Evolutionary conservation across 2,888 invertebrate species (phyloP), one percentile per base, ranked within the genome.

Genomic region (Lasioglossum vierecki): DNA sequence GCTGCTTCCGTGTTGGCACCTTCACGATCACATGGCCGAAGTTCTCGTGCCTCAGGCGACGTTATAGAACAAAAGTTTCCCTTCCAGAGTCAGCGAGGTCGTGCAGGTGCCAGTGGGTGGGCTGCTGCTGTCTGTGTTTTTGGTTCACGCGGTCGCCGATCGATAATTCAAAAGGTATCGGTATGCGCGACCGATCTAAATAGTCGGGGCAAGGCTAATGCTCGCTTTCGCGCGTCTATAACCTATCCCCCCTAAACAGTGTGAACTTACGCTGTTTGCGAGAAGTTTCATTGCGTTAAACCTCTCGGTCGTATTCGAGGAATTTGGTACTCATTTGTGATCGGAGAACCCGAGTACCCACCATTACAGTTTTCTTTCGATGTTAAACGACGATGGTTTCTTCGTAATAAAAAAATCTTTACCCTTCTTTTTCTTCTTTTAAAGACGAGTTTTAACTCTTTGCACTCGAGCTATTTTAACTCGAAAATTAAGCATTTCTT

Each of bases 141-240:
- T 79, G 76, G 72, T 83, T 78, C 57, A 79, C 78, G 68, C 76
- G 46, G 71, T 35, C 41, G 57, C 26, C 72, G 79, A 85, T 88
- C 88, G 83, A 88, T 88, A 81, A 85, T 88, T 85, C 57, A 76
- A 83, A 80, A 72, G 46, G 63, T 76, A 88, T 88, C 81, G 79
- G 82, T 81, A 81, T 41, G 77, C 74, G 74, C 63, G 71, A 79
- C 76, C 76, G 81, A 79, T 77, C 41, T 66, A 66, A 35, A 66
- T 66, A 46, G 18, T 63, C 57, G 66, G 35, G 26, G 39, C 22
- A n/a, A 57, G n/a, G 66, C 35, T 35, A 18, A 35, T 66, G 66
- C 8, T 80, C 68, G 22, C 70, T 13, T n/a, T 70, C n/a, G n/a
- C n/a, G n/a, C n/a, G 41, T 11, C 9, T 22, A 13, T 6, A 4